phyloP scores from a whole-genome alignment of 1,140 invertebrate species.

The Heliconius eleuchia region DNA sequence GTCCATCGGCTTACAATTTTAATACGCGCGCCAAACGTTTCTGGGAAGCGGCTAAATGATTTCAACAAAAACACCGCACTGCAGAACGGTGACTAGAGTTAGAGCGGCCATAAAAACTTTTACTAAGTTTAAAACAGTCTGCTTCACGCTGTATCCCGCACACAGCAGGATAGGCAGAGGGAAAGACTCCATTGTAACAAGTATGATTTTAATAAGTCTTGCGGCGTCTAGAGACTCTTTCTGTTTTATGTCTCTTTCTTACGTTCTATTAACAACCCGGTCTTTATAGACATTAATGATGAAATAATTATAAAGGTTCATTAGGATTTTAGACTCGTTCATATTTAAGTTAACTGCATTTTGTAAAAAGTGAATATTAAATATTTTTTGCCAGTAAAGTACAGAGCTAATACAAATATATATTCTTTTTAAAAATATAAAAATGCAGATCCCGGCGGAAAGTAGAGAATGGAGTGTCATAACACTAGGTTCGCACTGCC shows the following conservation, averaged over 20 bases:
- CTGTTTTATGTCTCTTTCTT: conserved; percentile 29
- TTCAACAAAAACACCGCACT: conserved; percentile 56
- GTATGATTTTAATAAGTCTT: conserved; percentile 32
- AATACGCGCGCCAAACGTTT: conserved; percentile 51
- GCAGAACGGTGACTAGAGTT: conserved; percentile 40
- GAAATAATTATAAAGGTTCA: conserved; percentile 31
- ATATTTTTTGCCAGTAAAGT: background rate
- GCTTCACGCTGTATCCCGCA: too few relatives aligned
- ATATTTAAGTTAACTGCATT: conserved; percentile 20
- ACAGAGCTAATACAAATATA: background rate
- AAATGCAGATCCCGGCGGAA: too few relatives aligned
- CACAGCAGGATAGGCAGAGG: too few relatives aligned
- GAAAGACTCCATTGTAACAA: conserved; percentile 3
- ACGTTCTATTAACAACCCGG: conserved; percentile 31
- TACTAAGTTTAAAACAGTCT: background rate
- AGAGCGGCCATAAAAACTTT: conserved; percentile 33
- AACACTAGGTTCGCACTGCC: too few relatives aligned
- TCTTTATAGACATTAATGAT: conserved; percentile 26
- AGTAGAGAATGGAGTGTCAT: too few relatives aligned
- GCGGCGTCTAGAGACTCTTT: conserved; percentile 34
- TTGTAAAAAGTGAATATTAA: conserved; percentile 16
- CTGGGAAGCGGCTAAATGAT: conserved; percentile 59
- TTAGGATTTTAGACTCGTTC: conserved; percentile 30
- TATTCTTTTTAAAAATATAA: background rate
- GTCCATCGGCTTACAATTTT: conserved; percentile 33